Evolutionary conservation across 2,113 vertebrate species (phyloP), one percentile per base, ranked within the genome.

Genomic region (Hippocampus abdominalis): DNA sequence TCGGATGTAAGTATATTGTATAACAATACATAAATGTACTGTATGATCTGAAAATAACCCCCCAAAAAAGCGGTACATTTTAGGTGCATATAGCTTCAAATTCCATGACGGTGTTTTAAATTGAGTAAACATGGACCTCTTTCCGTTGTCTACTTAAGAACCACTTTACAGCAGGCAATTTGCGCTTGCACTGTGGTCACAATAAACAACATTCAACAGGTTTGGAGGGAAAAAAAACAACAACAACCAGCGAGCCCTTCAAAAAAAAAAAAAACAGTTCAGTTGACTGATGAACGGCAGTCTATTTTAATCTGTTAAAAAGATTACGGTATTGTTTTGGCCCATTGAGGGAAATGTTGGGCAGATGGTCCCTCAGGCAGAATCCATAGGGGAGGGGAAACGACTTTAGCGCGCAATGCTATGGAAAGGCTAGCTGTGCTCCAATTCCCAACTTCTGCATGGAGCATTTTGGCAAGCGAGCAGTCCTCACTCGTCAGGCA

Each of bases 291-390:
- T 63, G 12, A 83, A 29, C 71, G 53, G 25, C 59, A 71, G 72
- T 69, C 42, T 53, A 76, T 76, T 85, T 76, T 86, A 89, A 89
- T 89, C 81, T 83, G 88, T 87, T 87, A 79, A 88, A 90, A 87
- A 89, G 83, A 89, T 89, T 86, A 88, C 64, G 61, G 78, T 71
- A 62, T 73, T 54, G 80, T 87, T 84, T 88, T 71, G 77, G 83
- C 74, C 80, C 85, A 88, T 84, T 86, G 76, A 84, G 73, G 81
- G 63, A 76, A 83, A 81, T 89, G 87, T 85, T 69, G 80, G 79
- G 77, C 90, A 90, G 88, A 91, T 91, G 88, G 86, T 86, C 79
- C 71, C 67, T 66, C 48, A 56, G 79, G 82, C 81, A 74, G 75
- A 84, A 84, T 86, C 81, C 83, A 86, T 85, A 86, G 84, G 77